Evolutionary conservation across 2,113 vertebrate species (phyloP).

Genomic region (Vidua chalybeata): DNA sequence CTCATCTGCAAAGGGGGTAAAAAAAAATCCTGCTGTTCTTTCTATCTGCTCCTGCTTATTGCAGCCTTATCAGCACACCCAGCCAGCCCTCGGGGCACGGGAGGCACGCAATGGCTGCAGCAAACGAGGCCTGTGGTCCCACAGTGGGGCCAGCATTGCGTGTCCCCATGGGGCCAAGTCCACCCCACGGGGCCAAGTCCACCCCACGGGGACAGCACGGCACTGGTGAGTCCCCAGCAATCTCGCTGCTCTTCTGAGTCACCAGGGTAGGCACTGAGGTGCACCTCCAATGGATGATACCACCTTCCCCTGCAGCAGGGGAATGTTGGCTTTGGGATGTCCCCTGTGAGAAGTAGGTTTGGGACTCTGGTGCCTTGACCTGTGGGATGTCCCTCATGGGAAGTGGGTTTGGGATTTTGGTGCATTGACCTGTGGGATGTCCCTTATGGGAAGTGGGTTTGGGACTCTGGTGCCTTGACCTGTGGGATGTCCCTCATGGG

Average conservation of each 20-base stretch:
- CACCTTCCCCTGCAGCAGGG: neutral
- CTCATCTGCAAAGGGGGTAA: neutral
- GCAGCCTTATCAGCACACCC: slow-evolving; percentile 7
- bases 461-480: neutral
- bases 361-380: neutral
- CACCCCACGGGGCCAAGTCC: neutral
- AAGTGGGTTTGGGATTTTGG: neutral
- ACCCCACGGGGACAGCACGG: accelerated
- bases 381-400: neutral
- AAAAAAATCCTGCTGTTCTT: neutral
- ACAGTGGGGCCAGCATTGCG: accelerated
- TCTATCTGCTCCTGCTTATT: neutral
- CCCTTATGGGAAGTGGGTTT: neutral
- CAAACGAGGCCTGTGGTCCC: neutral
- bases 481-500: neutral
- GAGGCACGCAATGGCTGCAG: neutral
- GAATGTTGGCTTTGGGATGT: neutral
- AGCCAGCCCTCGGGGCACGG: neutral
- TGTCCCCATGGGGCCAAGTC: neutral
- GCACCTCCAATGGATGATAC: accelerated
- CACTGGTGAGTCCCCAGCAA: accelerated
- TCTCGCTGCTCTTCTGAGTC: neutral
- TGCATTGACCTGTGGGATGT: neutral
- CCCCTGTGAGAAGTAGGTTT: neutral
- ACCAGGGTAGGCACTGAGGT: accelerated